Conservation (phyloP, 2,888 invertebrate genomes). For the Tipula vernalis region DNA sequence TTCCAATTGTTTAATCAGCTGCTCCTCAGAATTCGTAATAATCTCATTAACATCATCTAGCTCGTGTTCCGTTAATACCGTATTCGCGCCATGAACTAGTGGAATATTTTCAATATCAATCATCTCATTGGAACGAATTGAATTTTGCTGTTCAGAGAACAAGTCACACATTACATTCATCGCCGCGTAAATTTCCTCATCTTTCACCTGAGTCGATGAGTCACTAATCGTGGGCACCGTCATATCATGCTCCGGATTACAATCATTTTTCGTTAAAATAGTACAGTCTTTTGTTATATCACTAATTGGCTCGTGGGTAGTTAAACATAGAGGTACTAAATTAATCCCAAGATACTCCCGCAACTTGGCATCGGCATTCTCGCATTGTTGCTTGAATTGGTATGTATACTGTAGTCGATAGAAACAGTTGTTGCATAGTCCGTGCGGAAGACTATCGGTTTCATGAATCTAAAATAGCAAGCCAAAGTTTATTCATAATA, state of each 20-base stretch:
- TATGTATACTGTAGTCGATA: slow-evolving; percentile 26
- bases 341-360: slow-evolving; percentile 21
- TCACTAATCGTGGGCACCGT: background rate
- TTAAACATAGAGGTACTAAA: background rate
- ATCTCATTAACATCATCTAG: background rate
- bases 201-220: slow-evolving; percentile 12
- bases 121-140: background rate
- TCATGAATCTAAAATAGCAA: slow-evolving; percentile 19
- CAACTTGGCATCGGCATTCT: slow-evolving; percentile 24
- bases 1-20: background rate
- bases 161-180: slow-evolving; percentile 15
- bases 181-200: slow-evolving; percentile 17
- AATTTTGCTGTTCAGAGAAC: background rate
- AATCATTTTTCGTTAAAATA: background rate
- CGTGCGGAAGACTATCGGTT: slow-evolving; percentile 24
- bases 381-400: slow-evolving; percentile 26
- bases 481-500: too few species aligned
- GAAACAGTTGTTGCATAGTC: slow-evolving; percentile 26
- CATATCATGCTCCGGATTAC: background rate
- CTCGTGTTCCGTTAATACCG: background rate
- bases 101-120: background rate
- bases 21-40: background rate
- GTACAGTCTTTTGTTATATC: background rate
- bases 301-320: background rate
- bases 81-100: background rate